These are phyloP conservation scores for Steinernema scapterisci DNA, from an alignment of 2,888 invertebrate species.

Conservation along the genomic window DNA sequence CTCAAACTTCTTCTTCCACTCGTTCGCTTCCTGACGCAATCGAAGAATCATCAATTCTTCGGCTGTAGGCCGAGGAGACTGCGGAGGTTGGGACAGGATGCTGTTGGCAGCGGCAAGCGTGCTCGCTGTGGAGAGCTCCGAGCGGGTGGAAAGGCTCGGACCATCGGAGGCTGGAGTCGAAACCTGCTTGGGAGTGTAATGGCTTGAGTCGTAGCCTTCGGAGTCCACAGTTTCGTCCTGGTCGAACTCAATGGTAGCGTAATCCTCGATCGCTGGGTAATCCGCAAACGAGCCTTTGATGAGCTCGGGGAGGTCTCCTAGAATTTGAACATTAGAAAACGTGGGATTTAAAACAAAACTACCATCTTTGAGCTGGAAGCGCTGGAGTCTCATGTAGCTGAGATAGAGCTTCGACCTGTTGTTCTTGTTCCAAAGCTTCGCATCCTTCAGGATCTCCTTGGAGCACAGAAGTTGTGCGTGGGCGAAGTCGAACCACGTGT, in stretches of 20 bases:
- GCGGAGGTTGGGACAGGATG: too few relatives aligned
- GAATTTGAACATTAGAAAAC: neutral
- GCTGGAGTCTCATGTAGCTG: conserved; percentile 7
- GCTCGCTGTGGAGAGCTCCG: too few relatives aligned
- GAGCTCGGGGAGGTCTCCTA: neutral
- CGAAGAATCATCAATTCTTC: neutral
- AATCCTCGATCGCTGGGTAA: conserved; percentile 16
- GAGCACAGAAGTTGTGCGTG: conserved; percentile 3
- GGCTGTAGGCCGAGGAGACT: neutral
- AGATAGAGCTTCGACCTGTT: conserved; percentile 19
- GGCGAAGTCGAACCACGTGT: conserved; percentile 6
- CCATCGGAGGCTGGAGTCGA: too few relatives aligned
- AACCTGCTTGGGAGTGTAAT: neutral
- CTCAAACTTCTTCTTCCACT: conserved; percentile 18
- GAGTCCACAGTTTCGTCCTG: conserved; percentile 5
- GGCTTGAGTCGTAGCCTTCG: conserved; percentile 3
- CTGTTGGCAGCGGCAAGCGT: too few relatives aligned
- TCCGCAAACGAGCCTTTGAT: neutral
- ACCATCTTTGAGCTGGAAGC: neutral
- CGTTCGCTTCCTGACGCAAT: neutral
- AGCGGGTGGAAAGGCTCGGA: too few relatives aligned
- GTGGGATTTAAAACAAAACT: neutral
- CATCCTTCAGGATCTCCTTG: neutral
- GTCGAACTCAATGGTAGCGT: neutral
- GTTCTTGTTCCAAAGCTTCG: conserved; percentile 6